Conservation (phyloP, 2,797 vertebrate genomes). For the Sebastes variabilis region DNA sequence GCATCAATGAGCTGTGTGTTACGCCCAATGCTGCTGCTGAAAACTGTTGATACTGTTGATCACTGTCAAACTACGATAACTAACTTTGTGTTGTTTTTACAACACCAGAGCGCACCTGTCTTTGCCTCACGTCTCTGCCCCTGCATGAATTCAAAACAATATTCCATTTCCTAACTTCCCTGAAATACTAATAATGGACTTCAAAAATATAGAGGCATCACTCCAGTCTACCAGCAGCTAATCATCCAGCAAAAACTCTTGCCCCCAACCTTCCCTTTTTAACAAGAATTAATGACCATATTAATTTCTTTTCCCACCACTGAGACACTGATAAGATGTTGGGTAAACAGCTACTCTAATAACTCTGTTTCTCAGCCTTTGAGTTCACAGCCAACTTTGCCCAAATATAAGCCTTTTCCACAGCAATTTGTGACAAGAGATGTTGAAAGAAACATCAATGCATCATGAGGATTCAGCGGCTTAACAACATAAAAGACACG, state of each 20-base stretch:
- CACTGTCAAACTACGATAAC: background rate
- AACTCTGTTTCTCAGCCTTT: background rate
- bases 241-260: background rate
- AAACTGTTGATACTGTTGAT: background rate
- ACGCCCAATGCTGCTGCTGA: background rate
- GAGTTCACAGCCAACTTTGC: background rate
- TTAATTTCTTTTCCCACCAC: background rate
- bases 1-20: too few relatives aligned
- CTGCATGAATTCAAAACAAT: background rate
- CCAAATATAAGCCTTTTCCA: background rate
- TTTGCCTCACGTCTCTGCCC: background rate
- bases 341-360: background rate
- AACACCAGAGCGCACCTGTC: background rate
- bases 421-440: background rate
- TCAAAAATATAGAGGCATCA: background rate
- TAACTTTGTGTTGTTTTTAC: background rate
- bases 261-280: background rate
- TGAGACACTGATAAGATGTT: background rate
- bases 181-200: background rate
- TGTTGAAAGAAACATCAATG: slow-evolving; percentile 13
- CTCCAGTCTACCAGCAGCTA: background rate
- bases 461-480: slow-evolving; percentile 14
- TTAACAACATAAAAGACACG: slow-evolving; percentile 24
- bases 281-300: background rate
- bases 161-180: background rate